Percentiles rank a stretch among this genome's conserved stretches.
These are phyloP conservation scores for Leptinotarsa peninsularis DNA, from an alignment of 2,888 invertebrate genomes.

Conservation along the genomic window DNA sequence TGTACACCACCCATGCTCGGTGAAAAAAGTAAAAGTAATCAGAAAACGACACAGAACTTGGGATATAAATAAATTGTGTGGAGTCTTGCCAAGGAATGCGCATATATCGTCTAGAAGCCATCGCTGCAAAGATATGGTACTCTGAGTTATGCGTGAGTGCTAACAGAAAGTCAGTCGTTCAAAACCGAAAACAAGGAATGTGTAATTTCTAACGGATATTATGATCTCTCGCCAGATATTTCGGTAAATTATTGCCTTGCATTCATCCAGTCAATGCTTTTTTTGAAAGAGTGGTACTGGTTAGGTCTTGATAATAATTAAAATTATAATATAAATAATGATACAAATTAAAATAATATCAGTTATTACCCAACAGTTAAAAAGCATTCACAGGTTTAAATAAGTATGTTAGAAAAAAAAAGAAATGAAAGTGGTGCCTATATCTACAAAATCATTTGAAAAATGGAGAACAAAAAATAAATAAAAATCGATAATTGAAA, in stretches of 20 bases:
- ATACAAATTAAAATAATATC: no score
- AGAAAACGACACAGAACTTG: slow-evolving; percentile 34
- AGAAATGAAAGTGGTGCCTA: no score
- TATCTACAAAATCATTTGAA: no score
- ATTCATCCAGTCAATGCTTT: not conserved
- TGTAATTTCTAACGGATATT: not conserved
- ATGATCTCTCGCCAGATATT: not conserved
- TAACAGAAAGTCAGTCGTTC: slow-evolving; percentile 24
- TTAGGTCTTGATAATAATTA: no score
- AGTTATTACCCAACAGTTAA: no score
- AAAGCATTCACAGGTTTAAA: no score
- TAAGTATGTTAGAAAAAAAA: no score
- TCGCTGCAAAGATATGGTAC: slow-evolving; percentile 38
- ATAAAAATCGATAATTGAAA: no score
- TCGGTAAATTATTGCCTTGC: not conserved
- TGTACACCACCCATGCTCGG: slow-evolving; percentile 39
- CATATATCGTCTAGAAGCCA: slow-evolving; percentile 39
- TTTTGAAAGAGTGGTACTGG: not conserved
- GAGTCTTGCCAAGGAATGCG: slow-evolving; percentile 46
- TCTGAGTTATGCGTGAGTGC: slow-evolving; percentile 33
- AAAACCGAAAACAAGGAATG: not conserved
- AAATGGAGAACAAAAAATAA: no score
- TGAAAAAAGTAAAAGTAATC: slow-evolving; percentile 23
- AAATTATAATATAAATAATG: no score
- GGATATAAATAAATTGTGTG: slow-evolving; percentile 47